Evolutionary conservation across 2,888 invertebrate genomes (phyloP).

Genomic region (Yponomeuta malinellus): DNA sequence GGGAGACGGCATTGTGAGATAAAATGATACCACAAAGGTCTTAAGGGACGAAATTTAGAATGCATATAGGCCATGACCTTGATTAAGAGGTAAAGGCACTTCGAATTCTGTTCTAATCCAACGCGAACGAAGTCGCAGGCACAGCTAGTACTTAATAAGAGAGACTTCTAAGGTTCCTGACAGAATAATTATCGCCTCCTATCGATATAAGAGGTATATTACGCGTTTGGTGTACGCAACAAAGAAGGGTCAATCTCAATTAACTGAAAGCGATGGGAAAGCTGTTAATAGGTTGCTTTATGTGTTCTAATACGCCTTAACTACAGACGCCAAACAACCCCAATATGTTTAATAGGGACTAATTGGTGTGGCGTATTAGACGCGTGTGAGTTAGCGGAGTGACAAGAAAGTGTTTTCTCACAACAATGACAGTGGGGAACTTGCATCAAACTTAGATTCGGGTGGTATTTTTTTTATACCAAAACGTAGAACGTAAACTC

Average conservation of each 20-base stretch:
- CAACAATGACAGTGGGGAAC: not conserved
- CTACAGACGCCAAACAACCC: constrained; percentile 43
- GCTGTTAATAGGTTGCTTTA: constrained; percentile 53
- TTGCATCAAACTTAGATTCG: too few species aligned
- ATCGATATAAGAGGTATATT: not conserved
- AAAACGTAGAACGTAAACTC: too few species aligned
- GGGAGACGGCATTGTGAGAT: too few species aligned
- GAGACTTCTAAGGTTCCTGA: not conserved
- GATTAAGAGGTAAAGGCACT: too few species aligned
- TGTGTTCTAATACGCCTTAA: constrained; percentile 47
- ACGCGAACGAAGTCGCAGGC: too few species aligned
- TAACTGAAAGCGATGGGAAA: constrained; percentile 45
- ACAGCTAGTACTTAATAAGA: not conserved
- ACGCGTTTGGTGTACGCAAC: not conserved
- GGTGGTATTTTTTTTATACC: too few species aligned
- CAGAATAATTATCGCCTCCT: not conserved
- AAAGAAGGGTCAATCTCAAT: constrained; percentile 26
- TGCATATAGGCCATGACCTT: too few species aligned
- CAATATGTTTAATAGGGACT: constrained; percentile 56
- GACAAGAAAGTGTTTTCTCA: not conserved
- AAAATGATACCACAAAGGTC: too few species aligned
- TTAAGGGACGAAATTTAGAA: too few species aligned
- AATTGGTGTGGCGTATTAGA: constrained; percentile 39
- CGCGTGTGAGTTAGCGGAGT: not conserved
- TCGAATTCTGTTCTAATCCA: too few species aligned